Evolutionary conservation across 2,888 invertebrate genomes (phyloP), one percentile per base, ranked within the genome.

Genomic region (Omphaloscelis lunosa): DNA sequence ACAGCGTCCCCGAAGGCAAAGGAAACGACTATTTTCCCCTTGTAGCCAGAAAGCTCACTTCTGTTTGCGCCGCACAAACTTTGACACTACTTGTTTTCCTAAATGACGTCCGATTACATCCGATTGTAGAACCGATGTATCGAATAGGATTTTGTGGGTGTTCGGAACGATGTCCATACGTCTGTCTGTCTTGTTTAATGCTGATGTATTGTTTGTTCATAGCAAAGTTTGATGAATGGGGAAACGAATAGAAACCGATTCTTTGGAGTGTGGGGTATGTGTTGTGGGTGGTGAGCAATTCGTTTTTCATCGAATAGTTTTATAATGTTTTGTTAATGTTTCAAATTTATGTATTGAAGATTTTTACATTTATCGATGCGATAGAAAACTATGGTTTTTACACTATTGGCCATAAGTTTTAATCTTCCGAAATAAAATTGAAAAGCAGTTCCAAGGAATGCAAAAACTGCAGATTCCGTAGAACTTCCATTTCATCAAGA

Each of bases 151-250:
- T 76, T 85, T 85, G 84, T 83, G 84, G 80, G 71, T 73, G 69
- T 75, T 56, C 39, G 62, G 27, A 70, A 79, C 76, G 71, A 65
- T 76, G 75, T 83, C 72, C 74, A 68, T 86, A 67, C 48, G 73
- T 79, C 73, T 74, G 77, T 72, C 79, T 86, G 75, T 82, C 86
- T 72, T 63, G 78, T 79, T 74, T 79, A 77, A 86, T 82, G 75
- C 74, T 84, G 86, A 86, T 86, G 71, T 84, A 86, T 86, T 75
- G 79, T 75, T 74, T 70, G 72, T 68, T 69, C 73, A 84, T 86
- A 72, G 80, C 51, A 15, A 61, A 58, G 66, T 79, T 79, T 86
- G 86, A 86, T 84, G 72, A 72, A 86, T 86, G 77, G 61, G 72
- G 29, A 75, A 69, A 72, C 53, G 51, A 82, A 75, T 73, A 66